Conservation (phyloP, 2,113 vertebrate species). For the Dryoscopus gambensis region DNA sequence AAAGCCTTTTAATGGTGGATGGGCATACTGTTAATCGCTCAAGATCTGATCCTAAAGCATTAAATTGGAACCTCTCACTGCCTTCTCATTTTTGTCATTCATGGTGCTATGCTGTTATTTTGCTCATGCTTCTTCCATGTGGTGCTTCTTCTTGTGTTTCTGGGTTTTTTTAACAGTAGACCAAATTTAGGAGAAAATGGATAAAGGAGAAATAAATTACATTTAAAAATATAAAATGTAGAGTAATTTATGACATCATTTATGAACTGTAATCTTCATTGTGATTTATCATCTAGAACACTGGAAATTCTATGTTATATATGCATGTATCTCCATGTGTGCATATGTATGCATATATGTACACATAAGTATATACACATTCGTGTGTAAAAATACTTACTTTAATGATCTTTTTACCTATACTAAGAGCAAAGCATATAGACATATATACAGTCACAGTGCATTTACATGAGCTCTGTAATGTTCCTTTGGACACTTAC, state of each 20-base stretch:
- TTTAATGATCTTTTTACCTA: not conserved
- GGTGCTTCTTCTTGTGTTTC: constrained; percentile 38
- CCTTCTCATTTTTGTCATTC: constrained; percentile 9
- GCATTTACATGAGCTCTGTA: not conserved
- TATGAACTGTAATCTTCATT: not conserved
- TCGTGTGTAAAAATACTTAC: not conserved
- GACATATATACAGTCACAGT: not conserved
- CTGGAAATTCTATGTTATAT: not conserved
- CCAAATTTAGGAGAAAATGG: not conserved
- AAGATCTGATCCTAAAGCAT: not conserved
- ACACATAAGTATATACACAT: not conserved
- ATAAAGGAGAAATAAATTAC: not conserved
- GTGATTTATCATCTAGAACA: not conserved
- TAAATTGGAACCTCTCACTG: not conserved
- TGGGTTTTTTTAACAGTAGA: constrained; percentile 3
- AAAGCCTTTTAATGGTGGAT: not conserved
- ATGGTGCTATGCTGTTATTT: not conserved
- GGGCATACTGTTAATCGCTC: not conserved
- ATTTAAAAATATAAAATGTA: not conserved
- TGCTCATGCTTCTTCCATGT: not conserved
- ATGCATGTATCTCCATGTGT: not conserved
- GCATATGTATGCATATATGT: not conserved
- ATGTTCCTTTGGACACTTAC: not conserved
- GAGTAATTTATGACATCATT: not conserved
- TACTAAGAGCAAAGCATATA: not conserved